Base-by-base conservation (phyloP, 2,797 vertebrate species). In the Oreochromis mossambicus region DNA sequence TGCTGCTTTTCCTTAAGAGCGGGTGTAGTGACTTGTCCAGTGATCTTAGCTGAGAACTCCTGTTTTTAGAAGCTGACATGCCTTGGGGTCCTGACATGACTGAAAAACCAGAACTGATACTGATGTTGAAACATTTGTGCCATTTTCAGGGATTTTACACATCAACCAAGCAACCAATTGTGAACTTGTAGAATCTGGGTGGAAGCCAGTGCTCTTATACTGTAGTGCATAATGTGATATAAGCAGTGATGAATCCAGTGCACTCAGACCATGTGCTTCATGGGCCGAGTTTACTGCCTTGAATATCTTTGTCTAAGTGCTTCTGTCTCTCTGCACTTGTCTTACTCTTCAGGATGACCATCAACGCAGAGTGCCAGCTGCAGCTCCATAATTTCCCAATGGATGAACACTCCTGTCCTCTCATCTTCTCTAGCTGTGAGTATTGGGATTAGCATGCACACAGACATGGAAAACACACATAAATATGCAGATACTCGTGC, bases 341-440 rank as follows among this genome's bases (percentile, higher is more conserved):
- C 34, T 90, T 90, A 79, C 86, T 78, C 63, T 91, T 0, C 79
- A 98, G 98, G 96, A 97, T 98, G 89, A 98, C 98, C 95, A 98
- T 98, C 95, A 98, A 98, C 0, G 98, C 98, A 0, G 98, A 98
- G 84, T 98, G 98, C 92, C 98, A 98, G 93, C 95, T 98, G 89
- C 97, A 98, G 83, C 97, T 98, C 78, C 98, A 98, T 93, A 98
- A 98, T 95, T 98, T 98, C 95, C 98, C 98, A 24, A 98, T 98
- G 98, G 98, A 98, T 55, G 97, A 98, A 79, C 98, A 98, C 91
- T 98, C 98, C 2, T 98, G 98, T 92, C 98, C 98, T 3, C 97
- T 98, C 75, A 97, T 97, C 91, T 98, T 98, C 96, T 98, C 98
- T 92, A 98, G 98, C 96, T 98, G 98, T 98, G 96, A 98, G 96